Evolutionary conservation across 2,113 vertebrate genomes (phyloP), one percentile per base, ranked within the genome.

Genomic region (Lophotis ruficrista): DNA sequence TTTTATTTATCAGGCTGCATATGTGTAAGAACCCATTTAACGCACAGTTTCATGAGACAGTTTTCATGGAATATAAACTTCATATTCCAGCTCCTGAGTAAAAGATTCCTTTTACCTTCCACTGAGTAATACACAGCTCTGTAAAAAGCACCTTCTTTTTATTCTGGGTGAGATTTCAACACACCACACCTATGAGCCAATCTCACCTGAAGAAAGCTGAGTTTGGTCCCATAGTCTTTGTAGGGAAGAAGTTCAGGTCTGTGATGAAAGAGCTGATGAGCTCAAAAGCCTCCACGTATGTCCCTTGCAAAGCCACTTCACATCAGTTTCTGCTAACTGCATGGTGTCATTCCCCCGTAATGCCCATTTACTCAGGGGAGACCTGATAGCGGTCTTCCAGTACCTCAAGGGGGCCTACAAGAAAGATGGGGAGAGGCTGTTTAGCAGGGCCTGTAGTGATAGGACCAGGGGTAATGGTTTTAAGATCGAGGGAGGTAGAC

Each of bases 11-110:
- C 38, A 61, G 31, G 77, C 70, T 91, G 62, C 90, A 72, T 50
- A 24, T 69, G 87, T 50, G 77, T 41, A 89, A 92, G 53, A 84
- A 92, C 58, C 41, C 50, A 27, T 95, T 95, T 96, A 94, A 87
- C n/a, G 57, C 66, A 50, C 35, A 69, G 77, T 84, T 95, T 96
- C 92, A 90, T 8, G 30, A 89, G 71, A 70, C 28, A 25, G 35
- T 90, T 92, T 95, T 87, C 90, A 94, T 71, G 89, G 89, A 69
- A 85, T 93, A 94, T 65, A 95, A 96, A 92, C n/a, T 79, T 90
- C 50, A 65, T 18, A 91, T 87, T 91, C 73, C 80, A 68, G 21
- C 85, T 93, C 90, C 43, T 0, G 0, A 72, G 33, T 37, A 79
- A 62, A 64, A 27, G 43, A 75, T 72, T 92, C 66, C 51, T 77